phyloP scores from a whole-genome alignment of 1,140 invertebrate genomes.

The Apis cerana region DNA sequence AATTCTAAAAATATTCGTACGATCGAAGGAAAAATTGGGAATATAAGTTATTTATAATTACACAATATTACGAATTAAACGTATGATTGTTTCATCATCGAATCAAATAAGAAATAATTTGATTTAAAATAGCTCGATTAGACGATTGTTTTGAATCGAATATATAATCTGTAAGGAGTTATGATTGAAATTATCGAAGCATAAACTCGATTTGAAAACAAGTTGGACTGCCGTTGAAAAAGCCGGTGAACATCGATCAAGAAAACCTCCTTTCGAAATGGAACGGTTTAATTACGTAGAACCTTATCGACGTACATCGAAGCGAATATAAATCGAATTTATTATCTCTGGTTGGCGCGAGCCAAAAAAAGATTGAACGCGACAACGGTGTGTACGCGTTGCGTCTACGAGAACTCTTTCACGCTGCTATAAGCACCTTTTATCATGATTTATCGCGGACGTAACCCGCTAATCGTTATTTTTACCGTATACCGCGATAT shows the following conservation, averaged over 20 bases:
- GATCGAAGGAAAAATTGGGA: background rate
- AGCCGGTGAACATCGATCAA: background rate
- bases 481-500: slow-evolving; percentile 30
- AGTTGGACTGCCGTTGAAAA: background rate
- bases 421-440: slow-evolving; percentile 25
- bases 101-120: background rate
- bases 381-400: background rate
- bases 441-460: slow-evolving; percentile 60
- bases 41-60: too few species aligned
- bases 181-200: background rate
- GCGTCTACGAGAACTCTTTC: slow-evolving; percentile 22
- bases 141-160: background rate
- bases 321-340: slow-evolving; percentile 23
- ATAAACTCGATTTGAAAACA: background rate
- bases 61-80: too few species aligned
- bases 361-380: background rate
- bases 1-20: background rate
- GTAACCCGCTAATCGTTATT: slow-evolving; percentile 45
- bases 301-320: slow-evolving; percentile 32
- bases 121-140: background rate
- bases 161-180: background rate
- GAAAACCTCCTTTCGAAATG: slow-evolving; percentile 3
- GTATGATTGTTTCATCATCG: too few species aligned
- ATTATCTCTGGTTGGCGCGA: slow-evolving; percentile 41
- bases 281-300: slow-evolving; percentile 10